Base-by-base conservation (phyloP, 2,797 vertebrate species). In the Phrynocephalus vlangalii region DNA sequence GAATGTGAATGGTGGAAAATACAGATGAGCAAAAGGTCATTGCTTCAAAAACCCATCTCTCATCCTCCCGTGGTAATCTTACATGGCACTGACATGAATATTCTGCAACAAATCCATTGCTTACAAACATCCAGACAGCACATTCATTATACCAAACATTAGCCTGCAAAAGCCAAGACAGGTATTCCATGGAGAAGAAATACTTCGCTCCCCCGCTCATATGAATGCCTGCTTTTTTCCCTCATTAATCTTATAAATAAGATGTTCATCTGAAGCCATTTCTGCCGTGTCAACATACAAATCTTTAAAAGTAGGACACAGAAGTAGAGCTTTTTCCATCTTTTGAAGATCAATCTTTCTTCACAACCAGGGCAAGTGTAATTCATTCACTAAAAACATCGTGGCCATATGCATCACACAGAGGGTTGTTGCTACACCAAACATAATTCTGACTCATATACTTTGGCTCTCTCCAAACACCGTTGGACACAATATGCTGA, bases 111-210 rank as follows among this genome's bases (percentile, higher is more conserved):
- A 66, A 81, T 44, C 81, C 1, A 7, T 44, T 80, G 67, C 1
- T 90, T 91, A 90, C 73, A 86, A 91, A 90, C 82, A 83, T 66
- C 44, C 72, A 77, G 81, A 78, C 80, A 87, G 73, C 86, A 83
- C 80, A 83, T 87, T 83, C 68, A 56, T 83, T 77, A 83, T 83
- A 87, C 68, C 76, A 76, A 87, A 82, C 22, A 86, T 48, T 18
- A 93, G 87, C 1, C 22, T 90, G 66, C 87, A 71, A 76, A 86
- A 92, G 3, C 3, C 72, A 82, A 68, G 79, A 24, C 77, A 87
- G 0, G 2, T 81, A 4, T n/a, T 26, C 3, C 1, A 73, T 85
- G 73, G 85, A 90, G 80, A 86, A 77, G 1, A 6, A 89, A 80
- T 0, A 72, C 5, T 28, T 91, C 86, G 86, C 88, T n/a, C 83